Conservation (phyloP, 2,113 vertebrate genomes). For the Chionis minor region DNA sequence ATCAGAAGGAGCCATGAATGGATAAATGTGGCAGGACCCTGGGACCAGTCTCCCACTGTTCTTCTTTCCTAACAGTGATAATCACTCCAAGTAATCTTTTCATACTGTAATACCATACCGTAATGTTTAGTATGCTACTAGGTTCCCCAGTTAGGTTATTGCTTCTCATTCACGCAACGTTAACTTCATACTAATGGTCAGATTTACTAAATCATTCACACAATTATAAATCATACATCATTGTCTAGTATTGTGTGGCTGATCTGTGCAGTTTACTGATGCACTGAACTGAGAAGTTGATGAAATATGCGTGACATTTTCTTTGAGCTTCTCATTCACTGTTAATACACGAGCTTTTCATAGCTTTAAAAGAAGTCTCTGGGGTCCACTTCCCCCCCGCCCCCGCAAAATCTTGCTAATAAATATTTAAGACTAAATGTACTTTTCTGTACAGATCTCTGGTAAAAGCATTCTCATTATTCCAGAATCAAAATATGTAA, state of each 20-base stretch:
- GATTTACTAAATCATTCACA: not conserved
- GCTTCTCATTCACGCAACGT: not conserved
- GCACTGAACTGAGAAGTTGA: not conserved
- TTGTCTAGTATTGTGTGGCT: not conserved
- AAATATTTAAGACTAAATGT: not conserved
- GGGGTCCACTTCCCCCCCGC: not conserved
- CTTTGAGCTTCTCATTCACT: not conserved
- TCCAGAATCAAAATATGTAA: constrained; percentile 12
- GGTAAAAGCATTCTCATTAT: not conserved
- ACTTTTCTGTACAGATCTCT: not conserved
- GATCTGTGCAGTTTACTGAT: not conserved
- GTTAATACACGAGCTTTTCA: not conserved
- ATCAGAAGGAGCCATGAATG: not conserved
- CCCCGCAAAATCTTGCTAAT: not conserved
- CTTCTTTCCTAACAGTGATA: not conserved
- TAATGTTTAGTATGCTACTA: not conserved
- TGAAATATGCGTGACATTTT: not conserved
- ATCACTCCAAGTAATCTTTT: not conserved
- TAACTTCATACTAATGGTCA: not conserved
- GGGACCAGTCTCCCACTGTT: not conserved
- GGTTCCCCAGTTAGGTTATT: not conserved
- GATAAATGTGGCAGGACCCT: not conserved
- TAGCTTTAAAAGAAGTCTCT: not conserved
- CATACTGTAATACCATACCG: not conserved
- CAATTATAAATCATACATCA: not conserved